phyloP scores from a whole-genome alignment of 64 coral and sea anemone genomes.

The Porites australiensis region DNA sequence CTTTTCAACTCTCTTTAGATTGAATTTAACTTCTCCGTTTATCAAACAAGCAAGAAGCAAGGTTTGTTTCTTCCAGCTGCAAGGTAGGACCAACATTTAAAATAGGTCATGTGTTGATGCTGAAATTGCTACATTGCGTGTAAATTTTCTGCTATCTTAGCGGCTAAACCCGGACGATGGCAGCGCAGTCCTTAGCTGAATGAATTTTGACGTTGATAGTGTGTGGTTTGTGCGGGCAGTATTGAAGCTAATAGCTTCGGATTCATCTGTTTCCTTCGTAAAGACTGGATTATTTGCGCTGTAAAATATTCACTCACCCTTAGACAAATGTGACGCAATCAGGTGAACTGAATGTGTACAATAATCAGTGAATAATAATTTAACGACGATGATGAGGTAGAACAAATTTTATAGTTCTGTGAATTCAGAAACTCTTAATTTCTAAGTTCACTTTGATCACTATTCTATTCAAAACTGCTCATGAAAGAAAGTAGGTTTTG shows the following conservation, averaged over 20 bases:
- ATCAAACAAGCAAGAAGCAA: background rate
- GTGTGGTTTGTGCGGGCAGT: background rate
- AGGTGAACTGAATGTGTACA: background rate
- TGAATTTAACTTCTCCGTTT: background rate
- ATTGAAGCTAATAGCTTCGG: background rate
- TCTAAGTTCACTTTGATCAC: too few species aligned
- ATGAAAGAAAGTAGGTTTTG: too few species aligned
- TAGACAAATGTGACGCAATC: slow-evolving; percentile 1
- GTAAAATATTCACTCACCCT: background rate
- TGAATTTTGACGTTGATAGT: background rate
- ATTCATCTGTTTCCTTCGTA: background rate
- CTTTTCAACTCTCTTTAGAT: background rate
- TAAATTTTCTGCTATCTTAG: background rate
- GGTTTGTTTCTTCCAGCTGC: background rate
- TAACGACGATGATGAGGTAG: too few species aligned
- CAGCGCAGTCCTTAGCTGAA: background rate
- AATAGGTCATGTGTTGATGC: background rate
- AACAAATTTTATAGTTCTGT: too few species aligned
- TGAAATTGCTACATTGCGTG: background rate
- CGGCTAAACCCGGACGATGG: background rate
- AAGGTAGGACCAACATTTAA: slow-evolving; percentile 12
- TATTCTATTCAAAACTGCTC: too few species aligned
- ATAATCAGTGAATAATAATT: background rate
- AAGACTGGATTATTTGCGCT: background rate
- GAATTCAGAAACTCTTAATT: too few species aligned